These are phyloP conservation scores for Plectropomus leopardus DNA, from an alignment of 2,113 vertebrate genomes.

Conservation along the genomic window DNA sequence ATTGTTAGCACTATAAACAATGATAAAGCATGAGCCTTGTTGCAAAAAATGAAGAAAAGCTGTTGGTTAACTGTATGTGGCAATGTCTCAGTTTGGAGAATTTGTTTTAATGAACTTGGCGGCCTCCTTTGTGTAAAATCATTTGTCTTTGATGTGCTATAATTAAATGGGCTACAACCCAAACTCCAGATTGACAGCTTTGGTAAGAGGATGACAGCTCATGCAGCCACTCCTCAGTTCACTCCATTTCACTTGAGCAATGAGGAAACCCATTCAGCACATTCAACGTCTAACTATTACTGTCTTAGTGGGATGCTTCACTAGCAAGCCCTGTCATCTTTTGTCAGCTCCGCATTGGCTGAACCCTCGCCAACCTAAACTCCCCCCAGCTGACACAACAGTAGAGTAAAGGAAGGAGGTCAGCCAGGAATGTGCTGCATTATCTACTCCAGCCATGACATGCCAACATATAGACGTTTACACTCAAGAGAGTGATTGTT, in stretches of 20 bases:
- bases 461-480: conserved; percentile 18
- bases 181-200: conserved; percentile 10
- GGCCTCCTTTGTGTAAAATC: background rate
- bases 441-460: conserved; percentile 27
- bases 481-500: conserved; percentile 40
- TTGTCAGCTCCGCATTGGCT: background rate
- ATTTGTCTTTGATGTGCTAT: background rate
- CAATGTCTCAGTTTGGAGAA: background rate
- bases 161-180: background rate
- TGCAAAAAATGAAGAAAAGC: background rate
- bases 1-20: conserved; percentile 27
- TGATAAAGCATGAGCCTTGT: background rate
- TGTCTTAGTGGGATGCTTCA: conserved; percentile 8
- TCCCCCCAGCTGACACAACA: background rate
- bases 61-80: background rate
- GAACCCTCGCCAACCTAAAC: background rate
- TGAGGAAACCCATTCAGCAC: background rate
- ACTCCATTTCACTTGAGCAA: conserved; percentile 20
- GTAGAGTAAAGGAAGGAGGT: conserved; percentile 8
- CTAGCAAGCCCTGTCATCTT: conserved; percentile 11
- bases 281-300: conserved; percentile 1
- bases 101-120: background rate
- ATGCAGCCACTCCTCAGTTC: background rate
- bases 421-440: conserved; percentile 21
- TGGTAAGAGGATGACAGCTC: conserved; percentile 11